Evolutionary conservation across 2,797 vertebrate species (phyloP), one percentile per base, ranked within the genome.

Genomic region (Cercopithecus petaurista): DNA sequence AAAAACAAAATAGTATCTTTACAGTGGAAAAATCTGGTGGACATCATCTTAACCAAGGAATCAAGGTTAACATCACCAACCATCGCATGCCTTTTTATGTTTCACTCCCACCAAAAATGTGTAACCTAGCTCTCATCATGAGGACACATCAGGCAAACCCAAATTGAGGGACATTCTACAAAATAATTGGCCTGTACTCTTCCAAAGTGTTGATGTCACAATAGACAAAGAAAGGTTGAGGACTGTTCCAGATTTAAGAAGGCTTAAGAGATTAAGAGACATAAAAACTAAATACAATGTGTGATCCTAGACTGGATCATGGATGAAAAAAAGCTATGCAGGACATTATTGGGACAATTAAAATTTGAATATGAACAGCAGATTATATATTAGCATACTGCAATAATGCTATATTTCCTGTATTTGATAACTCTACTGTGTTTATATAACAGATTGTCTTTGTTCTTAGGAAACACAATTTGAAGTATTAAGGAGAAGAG

Each of bases 381-480:
- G 55, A 57, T 77, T 83, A 81, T 82, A 61, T 64, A 48, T 70
- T 21, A 73, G 59, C 43, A 43, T 80, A 67, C 12, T 85, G 3
- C 57, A 87, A 67, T 48, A 52, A 52, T 55, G 39, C 59, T 83
- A 48, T 79, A 67, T 55, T 92, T 93, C 41, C 85, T 85, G 55
- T 80, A 73, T 80, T 79, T 90, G 41, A 41, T 86, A 73, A 83
- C 64, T 46, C 55, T 48, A 41, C 50, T 95, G 41, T 55, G 24
- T 83, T 73, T 94, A 64, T 88, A 21, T 79, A 94, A 88, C 22
- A 88, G 4, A 85, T 76, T 81, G 33, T 57, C 64, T 28, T 80
- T 81, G 46, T 85, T 95, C 79, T 86, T 86, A 92, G 92, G 77
- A 95, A 83, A 80, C n/a, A 93, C 73, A 50, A 12, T 50, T 46